Conservation (phyloP, 2,113 vertebrate genomes). For the Pseudopipra pipra region DNA sequence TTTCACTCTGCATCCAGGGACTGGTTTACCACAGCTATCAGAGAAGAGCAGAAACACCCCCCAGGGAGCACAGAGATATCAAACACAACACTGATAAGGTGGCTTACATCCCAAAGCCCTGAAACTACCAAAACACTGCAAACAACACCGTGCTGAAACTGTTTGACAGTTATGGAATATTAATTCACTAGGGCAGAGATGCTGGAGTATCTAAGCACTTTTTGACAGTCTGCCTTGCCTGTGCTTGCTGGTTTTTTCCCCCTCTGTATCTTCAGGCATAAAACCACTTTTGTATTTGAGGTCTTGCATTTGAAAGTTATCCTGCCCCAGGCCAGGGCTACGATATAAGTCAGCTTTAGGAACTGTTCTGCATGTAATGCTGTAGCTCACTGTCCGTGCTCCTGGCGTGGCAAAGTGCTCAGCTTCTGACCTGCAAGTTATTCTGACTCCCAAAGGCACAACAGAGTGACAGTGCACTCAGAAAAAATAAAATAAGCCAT, state of each 20-base stretch:
- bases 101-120: neutral
- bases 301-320: neutral
- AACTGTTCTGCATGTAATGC: neutral
- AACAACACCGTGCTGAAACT: neutral
- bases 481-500: neutral
- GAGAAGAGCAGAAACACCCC: neutral
- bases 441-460: neutral
- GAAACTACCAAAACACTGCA: neutral
- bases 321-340: neutral
- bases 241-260: neutral
- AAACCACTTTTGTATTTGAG: neutral
- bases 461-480: neutral
- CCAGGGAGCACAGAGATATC: neutral
- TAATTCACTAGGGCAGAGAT: neutral
- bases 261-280: neutral
- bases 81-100: neutral
- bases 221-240: neutral
- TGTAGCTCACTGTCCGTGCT: neutral
- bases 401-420: fast-evolving
- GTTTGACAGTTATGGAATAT: neutral
- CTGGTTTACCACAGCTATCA: slow-evolving; percentile 81
- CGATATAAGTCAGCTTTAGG: neutral
- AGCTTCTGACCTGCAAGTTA: neutral
- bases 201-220: neutral
- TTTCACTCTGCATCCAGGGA: slow-evolving; percentile 83